Evolutionary conservation across 2,888 invertebrate genomes (phyloP).

Genomic region (Pristionchus japonicus): DNA sequence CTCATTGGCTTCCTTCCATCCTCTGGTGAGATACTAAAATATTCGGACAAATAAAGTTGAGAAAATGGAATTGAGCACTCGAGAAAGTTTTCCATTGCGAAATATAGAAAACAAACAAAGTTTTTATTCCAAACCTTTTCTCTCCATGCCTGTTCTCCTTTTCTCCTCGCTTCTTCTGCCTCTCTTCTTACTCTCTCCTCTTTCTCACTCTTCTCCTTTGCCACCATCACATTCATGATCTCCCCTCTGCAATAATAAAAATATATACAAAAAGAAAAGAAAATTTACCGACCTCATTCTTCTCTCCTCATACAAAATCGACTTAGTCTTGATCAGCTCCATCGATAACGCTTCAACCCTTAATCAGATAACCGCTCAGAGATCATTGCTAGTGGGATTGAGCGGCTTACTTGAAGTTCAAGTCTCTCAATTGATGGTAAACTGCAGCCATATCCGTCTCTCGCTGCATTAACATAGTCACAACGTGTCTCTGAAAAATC

Average conservation of each 20-base stretch:
- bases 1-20: no score
- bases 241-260: neutral
- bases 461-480: neutral
- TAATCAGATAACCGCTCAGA: no score
- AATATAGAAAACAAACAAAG: no score
- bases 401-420: neutral
- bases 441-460: neutral
- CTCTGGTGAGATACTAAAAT: no score
- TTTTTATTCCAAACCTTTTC: no score
- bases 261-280: neutral
- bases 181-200: constrained; percentile 15
- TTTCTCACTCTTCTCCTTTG: constrained; percentile 16
- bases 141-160: neutral
- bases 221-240: constrained; percentile 14
- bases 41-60: no score
- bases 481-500: neutral
- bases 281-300: neutral
- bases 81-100: no score
- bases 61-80: no score
- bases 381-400: no score
- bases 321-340: neutral
- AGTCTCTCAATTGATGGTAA: neutral
- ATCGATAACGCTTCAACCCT: constrained; percentile 3
- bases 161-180: neutral
- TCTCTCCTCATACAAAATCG: neutral